Conservation (phyloP, 2,113 vertebrate species). For the Colaptes auratus region DNA sequence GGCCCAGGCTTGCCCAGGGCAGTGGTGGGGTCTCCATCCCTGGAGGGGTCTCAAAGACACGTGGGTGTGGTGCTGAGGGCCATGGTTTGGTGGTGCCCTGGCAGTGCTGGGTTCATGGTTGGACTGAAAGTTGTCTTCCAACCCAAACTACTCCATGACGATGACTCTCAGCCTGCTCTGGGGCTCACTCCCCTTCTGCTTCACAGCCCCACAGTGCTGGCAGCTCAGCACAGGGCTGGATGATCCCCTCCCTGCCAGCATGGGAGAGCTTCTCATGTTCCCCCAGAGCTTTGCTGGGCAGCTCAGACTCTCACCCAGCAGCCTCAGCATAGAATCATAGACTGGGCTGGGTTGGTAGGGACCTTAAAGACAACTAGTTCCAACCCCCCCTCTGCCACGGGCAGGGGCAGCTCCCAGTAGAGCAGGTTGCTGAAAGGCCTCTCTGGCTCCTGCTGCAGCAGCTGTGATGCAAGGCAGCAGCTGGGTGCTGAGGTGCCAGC, state of each 20-base stretch:
- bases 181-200: neutral
- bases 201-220: neutral
- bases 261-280: fast-evolving
- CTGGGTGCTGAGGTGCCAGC: neutral
- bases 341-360: too few relatives aligned
- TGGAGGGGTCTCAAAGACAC: neutral
- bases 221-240: fast-evolving
- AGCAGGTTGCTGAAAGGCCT: too few relatives aligned
- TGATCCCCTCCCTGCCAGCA: neutral
- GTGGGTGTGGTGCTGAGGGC: neutral
- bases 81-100: too few relatives aligned
- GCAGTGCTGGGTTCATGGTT: too few relatives aligned
- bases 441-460: neutral
- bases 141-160: too few relatives aligned
- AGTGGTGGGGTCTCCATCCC: too few relatives aligned
- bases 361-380: too few relatives aligned
- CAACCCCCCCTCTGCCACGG: too few relatives aligned
- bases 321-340: neutral
- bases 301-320: fast-evolving
- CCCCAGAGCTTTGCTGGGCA: neutral
- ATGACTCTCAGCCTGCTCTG: neutral
- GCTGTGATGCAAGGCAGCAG: neutral
- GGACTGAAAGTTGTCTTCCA: neutral
- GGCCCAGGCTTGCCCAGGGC: too few relatives aligned
- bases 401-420: too few relatives aligned